Percentiles rank a stretch among this genome's conserved stretches.
These are phyloP conservation scores for Callosobruchus maculatus DNA, from an alignment of 2,888 invertebrate genomes.

Conservation along the genomic window DNA sequence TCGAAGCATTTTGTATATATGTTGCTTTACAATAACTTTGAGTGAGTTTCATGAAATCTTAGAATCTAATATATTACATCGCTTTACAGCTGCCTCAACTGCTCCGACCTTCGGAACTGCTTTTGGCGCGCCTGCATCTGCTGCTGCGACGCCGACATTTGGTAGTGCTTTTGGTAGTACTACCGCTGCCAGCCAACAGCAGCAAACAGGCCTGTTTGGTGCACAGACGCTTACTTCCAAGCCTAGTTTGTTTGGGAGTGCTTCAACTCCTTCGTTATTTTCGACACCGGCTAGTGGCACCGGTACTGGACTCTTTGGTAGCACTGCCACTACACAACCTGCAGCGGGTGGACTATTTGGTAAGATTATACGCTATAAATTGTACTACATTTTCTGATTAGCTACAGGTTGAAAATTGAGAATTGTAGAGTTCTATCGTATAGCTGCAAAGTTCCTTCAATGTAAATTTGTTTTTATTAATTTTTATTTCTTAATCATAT, in stretches of 20 bases:
- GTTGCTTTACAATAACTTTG: no score
- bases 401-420: no score
- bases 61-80: background rate
- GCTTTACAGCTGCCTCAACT: conserved; percentile 2
- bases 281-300: conserved; percentile 23
- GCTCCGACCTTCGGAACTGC: conserved; percentile 13
- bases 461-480: no score
- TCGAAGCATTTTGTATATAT: no score
- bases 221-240: conserved; percentile 43
- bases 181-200: conserved; percentile 14
- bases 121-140: conserved; percentile 41
- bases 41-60: background rate
- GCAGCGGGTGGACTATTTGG: conserved; percentile 47
- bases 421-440: no score
- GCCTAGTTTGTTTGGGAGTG: conserved; percentile 39
- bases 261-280: conserved; percentile 32
- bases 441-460: no score
- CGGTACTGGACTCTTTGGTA: conserved; percentile 32
- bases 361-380: conserved; percentile 1
- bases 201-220: conserved; percentile 17
- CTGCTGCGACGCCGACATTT: conserved; percentile 16
- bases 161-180: conserved; percentile 45
- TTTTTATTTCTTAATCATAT: no score
- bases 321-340: conserved; percentile 34
- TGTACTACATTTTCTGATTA: background rate